These are phyloP conservation scores for Botia almorhae DNA, from an alignment of 2,797 vertebrate genomes.

Conservation along the genomic window DNA sequence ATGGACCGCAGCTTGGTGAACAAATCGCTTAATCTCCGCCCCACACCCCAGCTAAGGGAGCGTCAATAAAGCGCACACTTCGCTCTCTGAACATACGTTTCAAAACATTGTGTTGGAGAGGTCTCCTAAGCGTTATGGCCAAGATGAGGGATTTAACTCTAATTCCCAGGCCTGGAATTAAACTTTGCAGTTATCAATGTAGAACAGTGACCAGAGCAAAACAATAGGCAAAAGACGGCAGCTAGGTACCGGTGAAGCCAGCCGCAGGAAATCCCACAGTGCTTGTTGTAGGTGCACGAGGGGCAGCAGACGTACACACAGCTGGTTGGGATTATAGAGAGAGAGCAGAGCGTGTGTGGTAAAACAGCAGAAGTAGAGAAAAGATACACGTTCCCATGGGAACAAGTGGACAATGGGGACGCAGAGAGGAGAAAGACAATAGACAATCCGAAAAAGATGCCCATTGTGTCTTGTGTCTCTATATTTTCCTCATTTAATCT, in stretches of 20 bases:
- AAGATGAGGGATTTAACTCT: conserved; percentile 66
- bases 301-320: conserved; percentile 52
- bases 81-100: background rate
- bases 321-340: conserved; percentile 64
- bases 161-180: conserved; percentile 56
- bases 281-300: conserved; percentile 16
- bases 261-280: conserved; percentile 57
- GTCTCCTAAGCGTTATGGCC: conserved; percentile 66
- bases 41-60: conserved; percentile 60
- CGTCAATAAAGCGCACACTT: conserved; percentile 14
- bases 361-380: conserved; percentile 1
- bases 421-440: conserved; percentile 59
- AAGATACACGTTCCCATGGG: conserved; percentile 43
- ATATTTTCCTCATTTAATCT: conserved; percentile 48
- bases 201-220: conserved; percentile 72
- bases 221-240: conserved; percentile 56
- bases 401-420: conserved; percentile 57
- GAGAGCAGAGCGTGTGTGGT: conserved; percentile 13
- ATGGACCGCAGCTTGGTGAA: conserved; percentile 14
- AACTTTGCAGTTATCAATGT: conserved; percentile 71
- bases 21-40: conserved; percentile 63
- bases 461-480: conserved; percentile 26
- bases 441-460: conserved; percentile 43
- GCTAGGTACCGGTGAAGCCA: conserved; percentile 19
- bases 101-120: conserved; percentile 20